Conservation (phyloP, 2,888 invertebrate genomes). For the Boloria euphrosyne region DNA sequence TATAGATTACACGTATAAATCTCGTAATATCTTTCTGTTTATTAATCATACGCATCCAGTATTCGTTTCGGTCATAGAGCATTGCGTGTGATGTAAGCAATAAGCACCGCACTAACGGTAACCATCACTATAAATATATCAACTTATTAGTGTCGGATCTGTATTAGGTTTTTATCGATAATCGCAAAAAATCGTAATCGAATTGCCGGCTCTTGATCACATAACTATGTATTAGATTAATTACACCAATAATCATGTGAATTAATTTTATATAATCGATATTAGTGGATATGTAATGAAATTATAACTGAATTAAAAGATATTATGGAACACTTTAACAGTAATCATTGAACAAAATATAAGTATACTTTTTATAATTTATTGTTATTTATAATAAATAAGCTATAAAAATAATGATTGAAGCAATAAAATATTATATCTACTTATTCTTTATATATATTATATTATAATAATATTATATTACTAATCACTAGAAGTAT, state of each 20-base stretch:
- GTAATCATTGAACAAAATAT: too few species aligned
- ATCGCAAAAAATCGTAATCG: constrained; percentile 1
- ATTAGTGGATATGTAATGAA: background rate
- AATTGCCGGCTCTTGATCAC: constrained; percentile 5
- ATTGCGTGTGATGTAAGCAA: constrained; percentile 57
- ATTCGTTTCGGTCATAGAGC: constrained; percentile 53
- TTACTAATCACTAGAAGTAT: too few species aligned
- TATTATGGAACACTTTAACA: too few species aligned
- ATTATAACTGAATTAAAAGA: too few species aligned
- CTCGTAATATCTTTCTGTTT: background rate
- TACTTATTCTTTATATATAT: too few species aligned
- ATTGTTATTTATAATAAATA: too few species aligned
- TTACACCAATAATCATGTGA: background rate
- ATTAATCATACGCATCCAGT: constrained; percentile 32
- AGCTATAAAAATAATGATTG: too few species aligned
- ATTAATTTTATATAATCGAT: constrained; percentile 12
- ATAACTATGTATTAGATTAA: constrained; percentile 9
- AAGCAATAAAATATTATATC: too few species aligned
- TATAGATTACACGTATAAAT: background rate
- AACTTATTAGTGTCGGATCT: constrained; percentile 18
- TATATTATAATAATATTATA: too few species aligned
- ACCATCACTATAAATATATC: constrained; percentile 28
- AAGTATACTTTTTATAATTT: too few species aligned
- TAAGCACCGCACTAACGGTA: constrained; percentile 24
- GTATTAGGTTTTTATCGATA: constrained; percentile 18